Conservation (phyloP, 92 coral and sea anemone species). For the Phymanthus crucifer region DNA sequence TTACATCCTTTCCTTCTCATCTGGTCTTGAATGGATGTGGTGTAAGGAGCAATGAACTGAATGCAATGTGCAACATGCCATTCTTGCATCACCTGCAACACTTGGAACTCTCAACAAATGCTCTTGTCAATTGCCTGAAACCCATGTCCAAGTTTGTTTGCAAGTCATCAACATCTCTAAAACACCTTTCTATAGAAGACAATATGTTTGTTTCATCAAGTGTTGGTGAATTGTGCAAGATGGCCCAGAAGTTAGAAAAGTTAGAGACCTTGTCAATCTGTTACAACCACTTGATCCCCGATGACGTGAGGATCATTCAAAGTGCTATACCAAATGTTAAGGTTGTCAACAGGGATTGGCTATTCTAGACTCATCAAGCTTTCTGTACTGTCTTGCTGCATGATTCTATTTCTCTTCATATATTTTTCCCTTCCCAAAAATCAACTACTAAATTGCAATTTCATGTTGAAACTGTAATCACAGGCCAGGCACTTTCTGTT, state of each 20-base stretch:
- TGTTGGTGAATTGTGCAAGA: slow-evolving; percentile 49
- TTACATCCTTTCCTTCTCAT: slow-evolving; percentile 56
- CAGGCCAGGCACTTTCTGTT: too few species aligned
- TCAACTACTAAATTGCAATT: too few species aligned
- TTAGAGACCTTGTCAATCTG: slow-evolving; percentile 59
- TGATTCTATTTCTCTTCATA: too few species aligned
- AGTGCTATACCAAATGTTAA: slow-evolving; percentile 52
- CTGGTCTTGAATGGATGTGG: slow-evolving; percentile 74
- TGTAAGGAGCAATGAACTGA: slow-evolving; percentile 44
- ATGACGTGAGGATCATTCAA: slow-evolving; percentile 49
- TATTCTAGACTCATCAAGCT: slow-evolving; percentile 5
- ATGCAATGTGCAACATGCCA: slow-evolving; percentile 38
- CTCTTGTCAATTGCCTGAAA: slow-evolving; percentile 41
- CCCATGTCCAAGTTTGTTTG: slow-evolving; percentile 48
- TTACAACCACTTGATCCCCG: slow-evolving; percentile 67
- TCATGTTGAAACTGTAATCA: too few species aligned
- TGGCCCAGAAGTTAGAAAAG: slow-evolving; percentile 41
- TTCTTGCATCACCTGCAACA: slow-evolving; percentile 46
- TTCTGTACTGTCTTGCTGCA: background rate
- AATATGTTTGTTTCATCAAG: slow-evolving; percentile 53
- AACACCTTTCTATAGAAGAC: slow-evolving; percentile 65
- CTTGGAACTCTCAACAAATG: slow-evolving; percentile 67
- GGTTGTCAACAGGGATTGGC: slow-evolving; percentile 66
- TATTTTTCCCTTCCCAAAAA: too few species aligned
- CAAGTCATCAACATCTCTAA: slow-evolving; percentile 53